These are phyloP conservation scores for Noctua comes DNA, from an alignment of 2,888 invertebrate species.

Conservation along the genomic window DNA sequence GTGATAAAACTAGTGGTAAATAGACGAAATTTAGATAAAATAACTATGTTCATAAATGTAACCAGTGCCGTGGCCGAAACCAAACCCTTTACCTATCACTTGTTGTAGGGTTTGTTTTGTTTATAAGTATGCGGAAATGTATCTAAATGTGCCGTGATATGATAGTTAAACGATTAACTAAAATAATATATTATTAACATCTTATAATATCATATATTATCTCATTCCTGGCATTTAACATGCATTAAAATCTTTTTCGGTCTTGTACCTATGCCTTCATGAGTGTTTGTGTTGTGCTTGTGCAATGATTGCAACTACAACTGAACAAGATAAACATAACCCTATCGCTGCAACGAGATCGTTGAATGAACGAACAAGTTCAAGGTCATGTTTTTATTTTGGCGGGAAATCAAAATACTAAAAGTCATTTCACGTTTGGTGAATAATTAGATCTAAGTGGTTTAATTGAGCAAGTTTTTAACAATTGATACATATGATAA, in stretches of 20 bases:
- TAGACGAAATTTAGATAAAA: background rate
- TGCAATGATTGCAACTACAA: background rate
- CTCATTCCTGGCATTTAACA: background rate
- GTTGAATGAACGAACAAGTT: constrained; percentile 28
- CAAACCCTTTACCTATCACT: background rate
- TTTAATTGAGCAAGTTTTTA: background rate
- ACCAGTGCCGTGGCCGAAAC: constrained; percentile 20
- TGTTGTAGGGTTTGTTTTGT: background rate
- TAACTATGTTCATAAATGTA: background rate
- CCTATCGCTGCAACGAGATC: constrained; percentile 17
- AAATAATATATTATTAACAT: background rate
- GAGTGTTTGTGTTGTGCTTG: background rate
- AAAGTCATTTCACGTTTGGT: background rate
- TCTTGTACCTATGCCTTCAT: background rate
- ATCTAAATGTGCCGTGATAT: background rate
- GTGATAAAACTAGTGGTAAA: constrained; percentile 41
- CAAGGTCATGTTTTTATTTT: constrained; percentile 40
- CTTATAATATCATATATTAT: background rate
- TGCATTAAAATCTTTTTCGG: background rate
- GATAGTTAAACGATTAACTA: background rate
- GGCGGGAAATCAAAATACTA: constrained; percentile 40
- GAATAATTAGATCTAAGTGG: background rate
- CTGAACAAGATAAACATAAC: constrained; percentile 6
- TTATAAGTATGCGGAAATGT: background rate
- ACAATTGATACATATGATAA: background rate